Conservation (phyloP, 2,888 invertebrate species). For the Andrena haemorrhoa region DNA sequence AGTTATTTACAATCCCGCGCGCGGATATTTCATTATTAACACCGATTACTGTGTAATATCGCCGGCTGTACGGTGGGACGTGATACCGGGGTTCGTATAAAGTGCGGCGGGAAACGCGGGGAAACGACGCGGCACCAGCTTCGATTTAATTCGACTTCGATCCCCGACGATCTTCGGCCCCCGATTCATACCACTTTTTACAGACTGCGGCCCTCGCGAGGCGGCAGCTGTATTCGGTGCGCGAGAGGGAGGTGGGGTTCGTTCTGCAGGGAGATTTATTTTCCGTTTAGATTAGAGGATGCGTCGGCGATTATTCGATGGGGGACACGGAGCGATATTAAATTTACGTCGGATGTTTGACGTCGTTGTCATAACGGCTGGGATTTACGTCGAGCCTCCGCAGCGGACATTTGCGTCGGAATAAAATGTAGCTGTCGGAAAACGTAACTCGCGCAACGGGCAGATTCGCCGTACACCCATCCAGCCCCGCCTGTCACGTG, state of each 20-base stretch:
- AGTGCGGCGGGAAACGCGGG: too few relatives aligned
- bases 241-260: background rate
- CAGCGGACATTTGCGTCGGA: slow-evolving; percentile 5
- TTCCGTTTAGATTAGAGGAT: slow-evolving; percentile 1
- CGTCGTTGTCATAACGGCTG: slow-evolving; percentile 28
- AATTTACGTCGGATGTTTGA: slow-evolving; percentile 44
- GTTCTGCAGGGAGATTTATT: background rate
- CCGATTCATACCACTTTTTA: too few relatives aligned
- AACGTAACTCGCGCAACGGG: slow-evolving; percentile 32
- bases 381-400: slow-evolving; percentile 19
- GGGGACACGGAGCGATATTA: slow-evolving; percentile 16
- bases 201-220: background rate
- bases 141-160: too few relatives aligned
- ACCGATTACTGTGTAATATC: background rate
- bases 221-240: background rate
- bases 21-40: background rate
- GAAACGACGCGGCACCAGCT: too few relatives aligned
- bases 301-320: slow-evolving; percentile 8
- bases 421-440: slow-evolving; percentile 32
- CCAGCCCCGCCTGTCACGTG: background rate
- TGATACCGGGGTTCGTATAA: background rate
- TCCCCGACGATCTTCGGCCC: too few relatives aligned
- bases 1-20: background rate
- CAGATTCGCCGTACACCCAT: background rate
- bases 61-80: background rate